Conservation (phyloP, 2,797 vertebrate genomes). For the Anniella stebbinsi region DNA sequence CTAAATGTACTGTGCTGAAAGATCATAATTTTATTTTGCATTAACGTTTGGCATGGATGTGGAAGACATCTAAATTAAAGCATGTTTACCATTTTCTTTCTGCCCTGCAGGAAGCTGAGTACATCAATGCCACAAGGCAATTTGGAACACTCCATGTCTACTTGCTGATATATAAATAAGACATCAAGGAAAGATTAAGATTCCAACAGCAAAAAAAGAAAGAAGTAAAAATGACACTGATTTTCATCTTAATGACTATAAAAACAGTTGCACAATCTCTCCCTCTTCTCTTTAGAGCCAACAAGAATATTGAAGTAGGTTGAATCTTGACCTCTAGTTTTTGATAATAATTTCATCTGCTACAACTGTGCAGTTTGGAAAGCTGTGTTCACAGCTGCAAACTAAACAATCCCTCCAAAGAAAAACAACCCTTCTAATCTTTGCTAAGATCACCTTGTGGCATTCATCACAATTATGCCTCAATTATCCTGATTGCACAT, state of each 20-base stretch:
- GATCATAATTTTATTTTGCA: constrained; percentile 9
- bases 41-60: neutral
- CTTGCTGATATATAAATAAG: constrained; percentile 13
- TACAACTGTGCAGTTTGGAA: neutral
- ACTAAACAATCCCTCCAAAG: neutral
- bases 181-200: constrained; percentile 5
- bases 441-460: constrained; percentile 18
- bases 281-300: neutral
- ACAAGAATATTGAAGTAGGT: constrained; percentile 3
- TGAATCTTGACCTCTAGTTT: neutral
- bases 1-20: neutral
- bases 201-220: neutral
- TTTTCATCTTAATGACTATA: constrained; percentile 4
- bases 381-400: neutral
- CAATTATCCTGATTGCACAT: constrained; percentile 17
- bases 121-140: neutral
- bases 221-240: neutral
- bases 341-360: neutral
- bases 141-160: neutral
- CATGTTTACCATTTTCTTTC: neutral
- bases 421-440: neutral
- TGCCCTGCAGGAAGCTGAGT: neutral
- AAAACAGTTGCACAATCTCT: neutral
- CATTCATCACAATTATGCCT: constrained; percentile 32
- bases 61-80: constrained; percentile 8